phyloP scores from a whole-genome alignment of 2,888 invertebrate genomes.

The Drosophila monieri region DNA sequence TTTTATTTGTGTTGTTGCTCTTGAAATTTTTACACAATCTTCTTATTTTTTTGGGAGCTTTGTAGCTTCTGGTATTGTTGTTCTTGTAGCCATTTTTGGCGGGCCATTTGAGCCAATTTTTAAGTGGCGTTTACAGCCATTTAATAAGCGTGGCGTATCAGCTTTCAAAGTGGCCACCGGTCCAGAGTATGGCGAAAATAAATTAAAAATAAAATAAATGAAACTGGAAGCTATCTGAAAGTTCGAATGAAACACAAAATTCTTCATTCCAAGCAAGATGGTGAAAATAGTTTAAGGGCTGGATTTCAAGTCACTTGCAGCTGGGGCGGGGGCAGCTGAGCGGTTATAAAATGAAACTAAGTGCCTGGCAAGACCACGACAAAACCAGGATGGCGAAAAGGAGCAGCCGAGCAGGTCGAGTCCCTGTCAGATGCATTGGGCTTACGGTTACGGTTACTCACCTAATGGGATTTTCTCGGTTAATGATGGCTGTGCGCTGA shows the following conservation, averaged over 20 bases:
- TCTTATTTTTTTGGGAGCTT: slow-evolving; percentile 47
- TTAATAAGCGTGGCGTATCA: slow-evolving; percentile 72
- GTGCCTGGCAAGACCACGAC: slow-evolving; percentile 26
- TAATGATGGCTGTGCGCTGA: slow-evolving; percentile 82
- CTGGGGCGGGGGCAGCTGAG: slow-evolving; percentile 34
- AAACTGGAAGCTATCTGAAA: slow-evolving; percentile 29
- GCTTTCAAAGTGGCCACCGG: slow-evolving; percentile 54
- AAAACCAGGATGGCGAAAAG: slow-evolving; percentile 13
- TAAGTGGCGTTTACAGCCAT: slow-evolving; percentile 62
- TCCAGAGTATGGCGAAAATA: slow-evolving; percentile 14
- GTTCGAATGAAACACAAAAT: not conserved
- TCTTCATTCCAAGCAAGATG: too few relatives aligned
- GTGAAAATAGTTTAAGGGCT: slow-evolving; percentile 2
- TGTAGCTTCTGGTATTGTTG: slow-evolving; percentile 16
- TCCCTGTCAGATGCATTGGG: slow-evolving; percentile 39
- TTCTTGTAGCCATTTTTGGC: slow-evolving; percentile 27
- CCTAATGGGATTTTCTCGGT: slow-evolving; percentile 84
- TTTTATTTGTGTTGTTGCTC: slow-evolving; percentile 58
- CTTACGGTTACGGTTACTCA: slow-evolving; percentile 71
- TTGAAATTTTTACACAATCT: slow-evolving; percentile 41
- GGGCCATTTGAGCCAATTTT: slow-evolving; percentile 58
- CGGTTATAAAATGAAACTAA: slow-evolving; percentile 37
- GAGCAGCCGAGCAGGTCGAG: slow-evolving; percentile 5
- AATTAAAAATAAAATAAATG: slow-evolving; percentile 19
- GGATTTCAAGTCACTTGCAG: slow-evolving; percentile 6